These are phyloP conservation scores for Trichopoda pennipes DNA, from an alignment of 2,888 invertebrate species.

Conservation along the genomic window DNA sequence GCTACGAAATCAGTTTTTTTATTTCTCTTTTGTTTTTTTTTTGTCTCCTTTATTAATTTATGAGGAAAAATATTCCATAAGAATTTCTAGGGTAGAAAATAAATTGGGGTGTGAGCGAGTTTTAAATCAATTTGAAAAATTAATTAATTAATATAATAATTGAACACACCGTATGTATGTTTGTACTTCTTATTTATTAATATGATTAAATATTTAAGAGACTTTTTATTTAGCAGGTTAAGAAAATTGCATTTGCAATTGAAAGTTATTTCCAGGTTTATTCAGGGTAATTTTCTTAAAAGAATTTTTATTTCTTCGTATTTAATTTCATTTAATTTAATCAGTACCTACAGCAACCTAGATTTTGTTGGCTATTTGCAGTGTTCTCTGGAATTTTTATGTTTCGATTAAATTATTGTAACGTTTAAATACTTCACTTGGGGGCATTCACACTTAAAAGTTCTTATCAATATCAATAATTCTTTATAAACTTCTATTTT, in stretches of 20 bases:
- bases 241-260: not conserved
- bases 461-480: not conserved
- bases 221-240: not conserved
- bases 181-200: not conserved
- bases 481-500: no score
- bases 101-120: constrained; percentile 32
- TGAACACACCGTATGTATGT: no score
- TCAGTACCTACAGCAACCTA: not conserved
- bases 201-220: not conserved
- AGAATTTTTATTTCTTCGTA: not conserved
- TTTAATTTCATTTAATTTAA: not conserved
- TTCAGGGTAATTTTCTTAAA: not conserved
- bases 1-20: not conserved
- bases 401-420: not conserved
- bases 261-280: not conserved
- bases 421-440: constrained; percentile 17
- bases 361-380: not conserved
- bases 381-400: not conserved
- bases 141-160: not conserved
- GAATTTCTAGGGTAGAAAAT: constrained; percentile 10
- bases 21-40: constrained; percentile 3
- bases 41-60: constrained; percentile 36
- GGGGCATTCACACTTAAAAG: constrained; percentile 15
- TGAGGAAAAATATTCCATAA: constrained; percentile 53
- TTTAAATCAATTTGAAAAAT: not conserved